A percentile compares a stretch with the other conserved stretches of the same genome.
Evolutionary conservation across 1,140 invertebrate species (phyloP).

Genomic region (Dinoponera quadriceps): DNA sequence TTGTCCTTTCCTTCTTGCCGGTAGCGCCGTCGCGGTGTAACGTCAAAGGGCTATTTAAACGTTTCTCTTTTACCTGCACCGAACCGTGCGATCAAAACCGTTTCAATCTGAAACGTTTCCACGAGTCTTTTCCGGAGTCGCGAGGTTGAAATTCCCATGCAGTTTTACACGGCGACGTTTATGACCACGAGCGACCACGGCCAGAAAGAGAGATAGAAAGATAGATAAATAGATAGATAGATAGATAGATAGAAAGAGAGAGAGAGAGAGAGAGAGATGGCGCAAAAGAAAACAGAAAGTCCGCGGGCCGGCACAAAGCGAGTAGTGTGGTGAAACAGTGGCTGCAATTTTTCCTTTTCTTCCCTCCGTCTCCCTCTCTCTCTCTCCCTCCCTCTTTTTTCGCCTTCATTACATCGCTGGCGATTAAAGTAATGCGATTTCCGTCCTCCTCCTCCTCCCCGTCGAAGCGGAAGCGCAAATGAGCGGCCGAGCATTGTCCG

Average conservation of each 20-base stretch:
- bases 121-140: background rate
- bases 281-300: background rate
- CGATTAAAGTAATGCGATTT: conserved; percentile 61
- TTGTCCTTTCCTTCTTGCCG: too few species aligned
- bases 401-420: conserved; percentile 41
- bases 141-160: background rate
- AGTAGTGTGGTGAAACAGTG: conserved; percentile 41
- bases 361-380: too few species aligned
- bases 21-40: too few species aligned
- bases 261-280: too few species aligned
- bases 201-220: too few species aligned
- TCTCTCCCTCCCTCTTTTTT: too few species aligned
- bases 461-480: conserved; percentile 48
- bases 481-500: conserved; percentile 51
- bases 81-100: background rate
- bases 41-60: background rate
- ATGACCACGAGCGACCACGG: background rate
- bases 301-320: conserved; percentile 15
- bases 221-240: background rate
- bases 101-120: conserved; percentile 1
- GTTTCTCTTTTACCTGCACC: background rate
- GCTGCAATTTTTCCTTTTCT: conserved; percentile 44
- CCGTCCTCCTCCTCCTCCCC: conserved; percentile 42
- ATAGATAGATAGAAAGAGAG: background rate
- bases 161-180: conserved; percentile 12